A percentile compares a stretch with the other conserved stretches of the same genome.
Evolutionary conservation across 2,888 invertebrate species (phyloP).

Genomic region (Helleia helle): DNA sequence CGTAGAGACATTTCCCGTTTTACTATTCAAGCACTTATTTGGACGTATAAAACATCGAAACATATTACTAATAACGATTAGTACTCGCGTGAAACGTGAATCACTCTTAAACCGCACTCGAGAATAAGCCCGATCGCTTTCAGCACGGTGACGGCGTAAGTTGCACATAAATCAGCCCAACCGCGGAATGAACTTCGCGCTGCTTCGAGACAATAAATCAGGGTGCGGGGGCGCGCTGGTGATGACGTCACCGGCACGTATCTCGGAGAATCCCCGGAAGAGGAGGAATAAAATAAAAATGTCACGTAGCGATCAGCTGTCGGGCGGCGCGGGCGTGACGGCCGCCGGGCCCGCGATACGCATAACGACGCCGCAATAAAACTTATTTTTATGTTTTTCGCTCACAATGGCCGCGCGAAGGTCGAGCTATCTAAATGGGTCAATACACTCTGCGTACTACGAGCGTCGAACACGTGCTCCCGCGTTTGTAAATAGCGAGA

Average conservation of each 20-base stretch:
- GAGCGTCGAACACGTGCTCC: slow-evolving; percentile 69
- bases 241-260: slow-evolving; percentile 71
- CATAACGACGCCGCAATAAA: slow-evolving; percentile 73
- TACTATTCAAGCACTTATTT: no score
- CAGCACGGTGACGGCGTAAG: slow-evolving; percentile 25
- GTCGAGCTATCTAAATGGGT: slow-evolving; percentile 75
- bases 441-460: slow-evolving; percentile 73
- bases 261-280: slow-evolving; percentile 72
- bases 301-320: slow-evolving; percentile 75
- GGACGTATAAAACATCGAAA: no score
- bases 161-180: slow-evolving; percentile 45
- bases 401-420: slow-evolving; percentile 74
- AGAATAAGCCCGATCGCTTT: not conserved
- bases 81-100: no score
- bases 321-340: slow-evolving; percentile 56
- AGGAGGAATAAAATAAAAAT: slow-evolving; percentile 72
- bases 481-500: slow-evolving; percentile 74
- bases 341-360: slow-evolving; percentile 57
- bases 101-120: no score
- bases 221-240: slow-evolving; percentile 51
- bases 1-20: no score
- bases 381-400: slow-evolving; percentile 75
- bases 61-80: no score
- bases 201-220: slow-evolving; percentile 64
- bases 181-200: slow-evolving; percentile 41